Percentiles rank a stretch among this genome's conserved stretches.
Evolutionary conservation across 1,140 invertebrate species (phyloP).

Genomic region (Saccostrea cuccullata): DNA sequence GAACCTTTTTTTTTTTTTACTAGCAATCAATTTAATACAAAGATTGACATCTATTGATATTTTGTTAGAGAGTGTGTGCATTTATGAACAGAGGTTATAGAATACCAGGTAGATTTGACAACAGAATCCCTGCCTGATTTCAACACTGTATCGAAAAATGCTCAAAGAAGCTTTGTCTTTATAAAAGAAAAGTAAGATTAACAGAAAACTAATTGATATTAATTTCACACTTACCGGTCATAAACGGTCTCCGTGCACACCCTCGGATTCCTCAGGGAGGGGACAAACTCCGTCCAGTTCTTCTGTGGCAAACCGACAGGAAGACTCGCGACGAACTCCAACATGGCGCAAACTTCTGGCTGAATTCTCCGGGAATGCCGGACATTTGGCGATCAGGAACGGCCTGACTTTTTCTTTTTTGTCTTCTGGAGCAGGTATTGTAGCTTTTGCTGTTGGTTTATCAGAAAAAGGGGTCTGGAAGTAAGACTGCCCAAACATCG

Average conservation of each 20-base stretch:
- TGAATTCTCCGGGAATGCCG: not conserved
- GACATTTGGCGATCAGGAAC: not conserved
- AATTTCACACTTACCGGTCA: not conserved
- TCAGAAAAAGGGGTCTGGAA: not conserved
- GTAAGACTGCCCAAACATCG: not conserved
- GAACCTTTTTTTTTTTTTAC: too few species aligned
- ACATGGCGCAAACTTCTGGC: not conserved
- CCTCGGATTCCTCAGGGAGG: not conserved
- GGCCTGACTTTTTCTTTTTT: not conserved
- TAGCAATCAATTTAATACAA: too few species aligned
- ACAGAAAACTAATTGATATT: too few species aligned
- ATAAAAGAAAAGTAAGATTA: too few species aligned
- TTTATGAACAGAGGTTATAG: too few species aligned
- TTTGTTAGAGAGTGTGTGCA: too few species aligned
- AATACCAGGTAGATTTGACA: too few species aligned
- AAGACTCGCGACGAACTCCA: not conserved
- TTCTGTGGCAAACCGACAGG: not conserved
- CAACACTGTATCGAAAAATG: too few species aligned
- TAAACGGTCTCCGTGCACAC: not conserved
- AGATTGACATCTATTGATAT: too few species aligned
- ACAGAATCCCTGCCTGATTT: too few species aligned
- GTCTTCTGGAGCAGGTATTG: not conserved
- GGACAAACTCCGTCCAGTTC: constrained; percentile 27
- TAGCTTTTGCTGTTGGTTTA: not conserved
- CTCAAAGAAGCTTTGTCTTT: too few species aligned